Evolutionary conservation across 2,113 vertebrate genomes (phyloP), one percentile per base, ranked within the genome.

Genomic region (Periophthalmus modestus): DNA sequence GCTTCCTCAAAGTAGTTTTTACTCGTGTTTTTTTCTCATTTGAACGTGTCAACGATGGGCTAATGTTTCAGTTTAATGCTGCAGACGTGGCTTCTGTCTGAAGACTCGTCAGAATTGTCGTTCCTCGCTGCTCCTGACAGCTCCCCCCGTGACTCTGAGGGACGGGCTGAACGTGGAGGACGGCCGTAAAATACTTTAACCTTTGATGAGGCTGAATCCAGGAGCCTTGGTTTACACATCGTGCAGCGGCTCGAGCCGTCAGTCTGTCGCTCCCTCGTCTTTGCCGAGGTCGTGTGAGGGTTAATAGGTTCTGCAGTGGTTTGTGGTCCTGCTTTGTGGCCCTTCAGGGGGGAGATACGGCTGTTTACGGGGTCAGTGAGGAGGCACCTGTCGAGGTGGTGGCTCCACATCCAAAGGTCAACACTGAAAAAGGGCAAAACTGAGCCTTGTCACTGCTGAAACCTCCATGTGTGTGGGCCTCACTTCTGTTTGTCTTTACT

Each of bases 391-490:
- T 54, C 52, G 21, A 66, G 33, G 39, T 55, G 36, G 39, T 68
- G 55, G 36, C 12, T 34, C 16, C 2, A 52, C 52, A 68, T 77
- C 65, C 74, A 75, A 82, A 81, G 68, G 74, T 73, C 74, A 24
- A 50, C 14, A 39, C 46, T n/a, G 52, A 28, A 67, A 67, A 67
- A 48, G 5, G 6, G 43, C 33, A 66, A 9, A 36, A 12, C 18
- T 5, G 24, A 3, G 21, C 5, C 65, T 24, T 24, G 23, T 21
- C 34, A 6, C 2, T 66, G n/a, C 16, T 19, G 61, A 63, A 54
- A 63, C 15, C 19, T 58, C 12, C 0, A 4, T 43, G 11, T 43
- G 39, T 43, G 39, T 43, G 39, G 39, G 7, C 10, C 11, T 43
- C 39, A 43, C 39, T 43, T 43, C 11, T 10, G 7, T 7, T 6